Evolutionary conservation across 2,888 invertebrate genomes (phyloP), one percentile per base, ranked within the genome.

Genomic region (Leucophenga maculata): DNA sequence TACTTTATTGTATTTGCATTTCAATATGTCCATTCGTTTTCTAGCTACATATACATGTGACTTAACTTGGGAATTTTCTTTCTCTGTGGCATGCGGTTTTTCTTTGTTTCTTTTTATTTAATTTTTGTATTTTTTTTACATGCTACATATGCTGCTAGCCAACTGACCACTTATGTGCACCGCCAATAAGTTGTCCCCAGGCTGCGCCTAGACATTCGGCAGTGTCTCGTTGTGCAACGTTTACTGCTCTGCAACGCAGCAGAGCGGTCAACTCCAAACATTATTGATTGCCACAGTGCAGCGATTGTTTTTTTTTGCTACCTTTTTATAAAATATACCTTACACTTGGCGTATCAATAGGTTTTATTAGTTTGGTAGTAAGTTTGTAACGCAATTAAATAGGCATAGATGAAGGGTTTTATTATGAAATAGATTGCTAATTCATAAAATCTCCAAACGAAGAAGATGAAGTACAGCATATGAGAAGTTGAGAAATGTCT

Each of bases 231-330:
- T 20, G 31, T 9, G 18, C 44, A 11, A 4, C 59, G n/a, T 11
- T 32, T 6, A 55, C 55, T 52, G 52, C 54, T 54, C 54, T 18
- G 54, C 18, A 16, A 39, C 8, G 39, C 39, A 11, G 39, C 39
- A 39, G 39, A 11, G 39, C 11, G 39, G 39, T 11, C 39, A 39
- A 39, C 8, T 39, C 39, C 39, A 39, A 14, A 64, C 80, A 77
- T 84, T 80, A 80, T 80, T 80, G 84, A 80, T 84, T 80, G 80
- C 80, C 77, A 82, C 82, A 81, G 83, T 80, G 80, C 80, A 84
- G 79, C 80, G 82, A 80, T 83, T 83, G n/a, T 80, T 79, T 77
- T 72, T 78, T 75, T 75, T 80, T 70, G 70, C 72, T 74, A 80
- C 80, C 83, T 79, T 50, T 26, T 26, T n/a, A n/a, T n/a, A n/a